Base-by-base conservation (phyloP, 2,797 vertebrate species). In the Cynopterus sphinx region DNA sequence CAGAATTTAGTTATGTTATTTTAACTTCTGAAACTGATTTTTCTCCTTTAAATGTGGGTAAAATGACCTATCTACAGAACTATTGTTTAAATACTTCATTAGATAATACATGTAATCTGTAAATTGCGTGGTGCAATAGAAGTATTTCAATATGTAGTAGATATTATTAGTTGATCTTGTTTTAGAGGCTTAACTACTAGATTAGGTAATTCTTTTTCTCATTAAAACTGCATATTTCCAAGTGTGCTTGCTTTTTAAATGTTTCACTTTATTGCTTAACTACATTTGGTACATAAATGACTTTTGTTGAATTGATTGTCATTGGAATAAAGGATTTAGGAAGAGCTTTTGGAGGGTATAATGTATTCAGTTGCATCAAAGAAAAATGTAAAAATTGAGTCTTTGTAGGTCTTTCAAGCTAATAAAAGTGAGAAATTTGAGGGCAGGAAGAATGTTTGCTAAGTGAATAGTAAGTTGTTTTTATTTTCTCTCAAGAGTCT, bases 241-340 rank as follows among this genome's bases (percentile, higher is more conserved):
- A 91, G 57, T 88, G 41, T 79, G 24, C n/a, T 87, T 96, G 16
- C 46, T 86, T 68, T 94, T 93, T 68, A 93, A 88, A 90, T 43
- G 16, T 57, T 87, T 83, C 46, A 77, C 71, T 93, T 96, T 87
- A 39, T 61, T 95, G 17, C n/a, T 88, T 97, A 96, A 31, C 53
- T 33, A 83, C 55, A 57, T 49, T 88, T 39, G 33, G 6, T n/a
- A 79, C 70, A 57, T 83, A 90, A 82, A 36, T 92, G 67, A 16
- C 55, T 94, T 92, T 93, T 90, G 19, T 77, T 94, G 61, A 96
- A 28, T 84, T 86, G 24, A 68, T 88, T 81, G 22, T 81, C 36
- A 57, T 33, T 85, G 49, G 28, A 95, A 31, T 94, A 79, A 67
- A 22, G n/a, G 41, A 87, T 92, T 96, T 95, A 92, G 16, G 21